Evolutionary conservation across 2,797 vertebrate species (phyloP).

Genomic region (Gallirallus australis): DNA sequence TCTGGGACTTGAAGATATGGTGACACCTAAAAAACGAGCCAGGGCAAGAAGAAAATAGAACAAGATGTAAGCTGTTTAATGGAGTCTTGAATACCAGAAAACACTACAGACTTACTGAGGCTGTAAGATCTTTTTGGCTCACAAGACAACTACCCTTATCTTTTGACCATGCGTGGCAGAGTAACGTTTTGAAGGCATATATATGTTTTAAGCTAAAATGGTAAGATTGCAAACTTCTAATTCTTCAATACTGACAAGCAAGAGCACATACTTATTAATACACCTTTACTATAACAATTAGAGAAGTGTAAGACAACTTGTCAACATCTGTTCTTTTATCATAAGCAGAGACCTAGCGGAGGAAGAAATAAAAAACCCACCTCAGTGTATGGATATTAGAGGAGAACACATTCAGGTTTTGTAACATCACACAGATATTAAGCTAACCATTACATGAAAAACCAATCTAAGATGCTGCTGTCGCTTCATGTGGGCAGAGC

Average conservation of each 20-base stretch:
- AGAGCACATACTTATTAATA: not conserved
- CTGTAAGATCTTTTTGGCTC: not conserved
- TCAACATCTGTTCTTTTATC: not conserved
- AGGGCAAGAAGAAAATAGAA: not conserved
- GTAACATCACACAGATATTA: not conserved
- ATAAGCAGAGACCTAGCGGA: not conserved
- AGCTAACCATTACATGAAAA: not conserved
- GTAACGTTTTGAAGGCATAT: not conserved
- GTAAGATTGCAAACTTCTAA: not conserved
- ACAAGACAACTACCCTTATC: not conserved
- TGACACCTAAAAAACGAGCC: conserved; percentile 75
- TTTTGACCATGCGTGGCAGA: not conserved
- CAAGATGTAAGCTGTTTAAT: not conserved
- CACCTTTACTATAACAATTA: not conserved
- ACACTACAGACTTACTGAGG: not conserved
- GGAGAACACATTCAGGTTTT: not conserved
- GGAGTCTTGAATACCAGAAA: not conserved
- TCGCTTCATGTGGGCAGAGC: not conserved
- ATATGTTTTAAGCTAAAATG: not conserved
- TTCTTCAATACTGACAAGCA: not conserved
- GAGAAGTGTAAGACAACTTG: not conserved
- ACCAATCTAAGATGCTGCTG: not conserved
- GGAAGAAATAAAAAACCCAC: not conserved
- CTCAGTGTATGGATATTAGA: not conserved
- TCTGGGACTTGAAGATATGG: conserved; percentile 71